A percentile compares a stretch with the other conserved stretches of the same genome.
phyloP scores from a whole-genome alignment of 1,140 invertebrate genomes.

The Lepidurus couesii region DNA sequence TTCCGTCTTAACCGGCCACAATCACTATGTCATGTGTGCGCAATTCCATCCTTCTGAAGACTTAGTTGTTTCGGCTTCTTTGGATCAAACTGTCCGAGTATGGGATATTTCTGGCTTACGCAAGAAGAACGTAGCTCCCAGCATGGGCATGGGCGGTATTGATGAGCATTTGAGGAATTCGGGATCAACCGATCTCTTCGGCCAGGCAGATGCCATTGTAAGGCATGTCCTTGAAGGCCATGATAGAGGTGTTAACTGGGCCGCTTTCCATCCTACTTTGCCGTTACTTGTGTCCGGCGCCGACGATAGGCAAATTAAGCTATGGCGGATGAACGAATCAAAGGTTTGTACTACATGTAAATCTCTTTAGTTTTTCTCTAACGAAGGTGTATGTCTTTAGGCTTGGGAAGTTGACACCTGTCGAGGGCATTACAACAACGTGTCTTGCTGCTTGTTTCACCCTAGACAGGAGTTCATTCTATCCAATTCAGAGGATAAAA shows the following conservation, averaged over 20 bases:
- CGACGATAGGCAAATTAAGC: conserved; percentile 94
- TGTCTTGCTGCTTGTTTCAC: conserved; percentile 96
- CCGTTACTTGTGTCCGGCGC: conserved; percentile 95
- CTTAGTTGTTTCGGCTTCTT: conserved; percentile 91
- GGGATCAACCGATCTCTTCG: conserved; percentile 89
- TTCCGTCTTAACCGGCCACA: conserved; percentile 92
- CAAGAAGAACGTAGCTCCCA: conserved; percentile 96
- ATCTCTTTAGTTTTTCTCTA: not conserved
- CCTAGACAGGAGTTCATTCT: conserved; percentile 94
- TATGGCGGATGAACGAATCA: conserved; percentile 98
- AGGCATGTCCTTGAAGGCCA: conserved; percentile 97
- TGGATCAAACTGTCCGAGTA: conserved; percentile 96
- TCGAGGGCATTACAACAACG: conserved; percentile 98
- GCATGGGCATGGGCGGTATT: conserved; percentile 80
- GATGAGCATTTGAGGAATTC: conserved; percentile 85
- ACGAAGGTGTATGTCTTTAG: conserved; percentile 42
- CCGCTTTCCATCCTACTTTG: conserved; percentile 88
- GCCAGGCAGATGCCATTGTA: conserved; percentile 92
- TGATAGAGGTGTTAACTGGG: conserved; percentile 98
- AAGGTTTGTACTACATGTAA: conserved; percentile 53
- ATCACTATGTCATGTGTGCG: conserved; percentile 99
- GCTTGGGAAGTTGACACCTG: conserved; percentile 98
- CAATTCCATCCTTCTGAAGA: conserved; percentile 97
- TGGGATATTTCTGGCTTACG: conserved; percentile 97
- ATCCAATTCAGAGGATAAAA: conserved; percentile 97